Percentiles rank a stretch among this genome's conserved stretches.
Conservation (phyloP, 1,140 invertebrate genomes). For the Berghia stephanieae region DNA sequence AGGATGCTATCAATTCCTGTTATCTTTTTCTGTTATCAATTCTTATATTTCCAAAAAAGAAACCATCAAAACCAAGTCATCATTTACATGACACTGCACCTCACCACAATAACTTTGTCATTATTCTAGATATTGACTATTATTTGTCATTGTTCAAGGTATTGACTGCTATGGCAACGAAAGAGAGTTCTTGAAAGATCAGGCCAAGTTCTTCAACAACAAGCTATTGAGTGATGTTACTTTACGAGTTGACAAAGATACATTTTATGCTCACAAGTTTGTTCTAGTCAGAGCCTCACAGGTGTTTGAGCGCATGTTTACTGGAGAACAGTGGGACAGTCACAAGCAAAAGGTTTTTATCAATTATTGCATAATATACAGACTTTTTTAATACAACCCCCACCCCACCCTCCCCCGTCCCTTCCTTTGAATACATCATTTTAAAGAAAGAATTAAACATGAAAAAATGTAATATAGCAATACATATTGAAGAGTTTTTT, state of each 20-base stretch:
- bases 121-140: neutral
- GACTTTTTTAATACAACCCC: too few species aligned
- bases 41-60: neutral
- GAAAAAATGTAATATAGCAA: too few species aligned
- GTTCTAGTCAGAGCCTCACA: conserved; percentile 66
- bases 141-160: conserved; percentile 25
- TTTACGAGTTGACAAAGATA: conserved; percentile 63
- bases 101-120: neutral
- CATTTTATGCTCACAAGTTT: conserved; percentile 65
- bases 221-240: conserved; percentile 64
- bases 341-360: conserved; percentile 29
- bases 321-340: conserved; percentile 61
- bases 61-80: neutral
- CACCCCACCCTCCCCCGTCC: too few species aligned
- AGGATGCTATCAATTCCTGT: neutral
- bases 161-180: conserved; percentile 68
- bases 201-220: conserved; percentile 67
- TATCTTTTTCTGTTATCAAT: neutral
- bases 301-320: conserved; percentile 69
- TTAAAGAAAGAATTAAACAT: too few species aligned
- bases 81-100: too few species aligned
- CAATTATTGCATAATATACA: too few species aligned
- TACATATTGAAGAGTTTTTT: too few species aligned
- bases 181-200: conserved; percentile 63
- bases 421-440: too few species aligned